Conservation (phyloP, 1,140 invertebrate genomes). For the Drosophila bocqueti region DNA sequence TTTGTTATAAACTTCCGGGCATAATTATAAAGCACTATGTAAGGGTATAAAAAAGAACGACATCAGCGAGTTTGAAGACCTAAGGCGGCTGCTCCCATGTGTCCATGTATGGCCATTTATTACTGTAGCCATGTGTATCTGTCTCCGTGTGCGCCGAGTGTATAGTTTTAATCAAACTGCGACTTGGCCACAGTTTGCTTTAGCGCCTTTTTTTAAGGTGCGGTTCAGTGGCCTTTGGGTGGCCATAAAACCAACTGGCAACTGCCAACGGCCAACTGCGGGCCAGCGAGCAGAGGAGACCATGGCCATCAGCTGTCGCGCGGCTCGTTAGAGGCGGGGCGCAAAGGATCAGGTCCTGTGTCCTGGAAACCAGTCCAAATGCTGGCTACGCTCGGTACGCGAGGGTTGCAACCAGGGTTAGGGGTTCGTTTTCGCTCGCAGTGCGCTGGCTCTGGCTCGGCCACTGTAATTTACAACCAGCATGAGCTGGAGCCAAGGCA, state of each 20-base stretch:
- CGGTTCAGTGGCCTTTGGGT: constrained; percentile 81
- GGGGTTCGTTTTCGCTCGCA: constrained; percentile 47
- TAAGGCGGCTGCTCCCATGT: constrained; percentile 68
- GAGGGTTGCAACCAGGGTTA: constrained; percentile 65
- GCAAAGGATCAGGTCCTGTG: constrained; percentile 20
- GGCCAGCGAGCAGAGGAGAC: constrained; percentile 50
- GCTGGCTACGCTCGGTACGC: constrained; percentile 9
- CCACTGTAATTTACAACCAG: constrained; percentile 69
- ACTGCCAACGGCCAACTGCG: constrained; percentile 32
- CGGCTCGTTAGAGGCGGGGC: constrained; percentile 52
- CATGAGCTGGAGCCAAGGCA: constrained; percentile 35
- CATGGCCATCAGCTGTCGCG: constrained; percentile 75
- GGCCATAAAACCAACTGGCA: constrained; percentile 68
- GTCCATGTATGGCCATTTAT: constrained; percentile 79
- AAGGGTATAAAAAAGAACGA: constrained; percentile 26
- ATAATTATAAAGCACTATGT: constrained; percentile 9
- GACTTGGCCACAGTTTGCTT: constrained; percentile 74
- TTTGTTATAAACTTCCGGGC: constrained; percentile 1
- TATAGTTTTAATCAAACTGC: constrained; percentile 80
- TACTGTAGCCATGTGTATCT: constrained; percentile 41
- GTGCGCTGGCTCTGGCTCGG: constrained; percentile 21
- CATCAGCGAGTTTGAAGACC: constrained; percentile 35
- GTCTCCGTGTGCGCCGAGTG: constrained; percentile 32
- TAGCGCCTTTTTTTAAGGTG: constrained; percentile 80
- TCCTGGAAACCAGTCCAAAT: constrained; percentile 31